phyloP scores from a whole-genome alignment of 2,888 invertebrate genomes.

The Endotricha flammealis region DNA sequence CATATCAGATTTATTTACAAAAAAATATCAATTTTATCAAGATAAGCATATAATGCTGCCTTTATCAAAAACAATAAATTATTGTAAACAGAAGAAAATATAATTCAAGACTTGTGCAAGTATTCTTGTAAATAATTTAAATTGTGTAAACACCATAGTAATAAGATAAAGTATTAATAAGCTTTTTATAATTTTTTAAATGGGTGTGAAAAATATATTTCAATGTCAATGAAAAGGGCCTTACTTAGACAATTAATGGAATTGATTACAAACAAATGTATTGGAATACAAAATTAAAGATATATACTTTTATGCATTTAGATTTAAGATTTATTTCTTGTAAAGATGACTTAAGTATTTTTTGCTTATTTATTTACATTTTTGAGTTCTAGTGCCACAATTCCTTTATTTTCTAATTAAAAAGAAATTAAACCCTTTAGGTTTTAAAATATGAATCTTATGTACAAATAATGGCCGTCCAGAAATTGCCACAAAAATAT shows the following conservation, averaged over 20 bases:
- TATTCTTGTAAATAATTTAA: neutral
- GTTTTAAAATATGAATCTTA: too few species aligned
- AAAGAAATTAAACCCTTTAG: too few species aligned
- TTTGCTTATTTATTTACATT: constrained; percentile 9
- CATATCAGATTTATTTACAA: neutral
- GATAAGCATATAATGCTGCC: neutral
- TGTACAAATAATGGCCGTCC: constrained; percentile 52
- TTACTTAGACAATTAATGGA: constrained; percentile 46
- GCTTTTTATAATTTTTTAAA: neutral
- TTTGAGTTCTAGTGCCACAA: neutral
- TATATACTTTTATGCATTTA: constrained; percentile 9
- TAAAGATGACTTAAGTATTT: constrained; percentile 13
- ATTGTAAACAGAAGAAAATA: neutral
- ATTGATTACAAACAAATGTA: constrained; percentile 40
- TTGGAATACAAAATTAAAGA: constrained; percentile 8
- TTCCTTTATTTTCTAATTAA: too few species aligned
- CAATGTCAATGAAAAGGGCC: constrained; percentile 41
- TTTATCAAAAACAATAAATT: neutral
- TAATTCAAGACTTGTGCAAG: neutral
- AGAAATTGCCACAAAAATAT: constrained; percentile 24
- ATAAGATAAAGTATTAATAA: neutral
- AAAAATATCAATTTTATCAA: neutral
- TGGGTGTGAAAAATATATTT: neutral
- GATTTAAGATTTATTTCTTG: constrained; percentile 8
- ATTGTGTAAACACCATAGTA: neutral